Base-by-base conservation (phyloP, 2,888 invertebrate genomes). In the Heliothis peltigera region DNA sequence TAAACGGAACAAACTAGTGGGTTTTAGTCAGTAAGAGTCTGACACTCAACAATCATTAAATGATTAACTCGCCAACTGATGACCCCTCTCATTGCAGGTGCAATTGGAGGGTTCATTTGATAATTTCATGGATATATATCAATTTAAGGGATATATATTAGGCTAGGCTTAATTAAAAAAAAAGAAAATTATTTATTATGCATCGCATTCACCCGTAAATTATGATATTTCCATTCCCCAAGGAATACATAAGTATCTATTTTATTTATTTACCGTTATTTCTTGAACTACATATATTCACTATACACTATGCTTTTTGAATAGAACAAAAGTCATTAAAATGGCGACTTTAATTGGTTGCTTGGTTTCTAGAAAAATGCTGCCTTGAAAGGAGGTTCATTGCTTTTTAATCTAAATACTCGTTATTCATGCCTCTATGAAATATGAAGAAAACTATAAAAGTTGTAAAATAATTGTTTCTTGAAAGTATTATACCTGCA, bases 281-380 rank as follows among this genome's bases (percentile, higher is more conserved):
- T 19, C 21, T 46, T 15, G 12, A 46, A 19, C 18, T 46, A 12
- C 46, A 46, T 21, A 15, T 7, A 32, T 42, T 56, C 17, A 65
- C 22, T 42, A 65, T 48, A 43, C n/a, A n/a, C 47, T 1, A 56
- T 55, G 19, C 19, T 56, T 43, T 17, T 7, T 17, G 4, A 35
- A 32, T 10, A 46, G 15, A 18, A 21, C 18, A 19, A 32, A 8
- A 18, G 17, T 62, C 28, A 48, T 60, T 42, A 61, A 48, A 17
- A n/a, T 19, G 32, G 22, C 39, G 18, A 39, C 39, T n/a, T 39
- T 32, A 21, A 39, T 28, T 17, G 8, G 39, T 5, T 10, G 17
- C 39, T 8, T 12, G 6, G 25, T 59, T 67, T 47, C 58, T 51
- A 67, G 28, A 67, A 52, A 17, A 42, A 53, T 39, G 22, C 8